A percentile compares a stretch with the other conserved stretches of the same genome.
phyloP scores from a whole-genome alignment of 2,113 vertebrate species.

The Falcunculus frontatus region DNA sequence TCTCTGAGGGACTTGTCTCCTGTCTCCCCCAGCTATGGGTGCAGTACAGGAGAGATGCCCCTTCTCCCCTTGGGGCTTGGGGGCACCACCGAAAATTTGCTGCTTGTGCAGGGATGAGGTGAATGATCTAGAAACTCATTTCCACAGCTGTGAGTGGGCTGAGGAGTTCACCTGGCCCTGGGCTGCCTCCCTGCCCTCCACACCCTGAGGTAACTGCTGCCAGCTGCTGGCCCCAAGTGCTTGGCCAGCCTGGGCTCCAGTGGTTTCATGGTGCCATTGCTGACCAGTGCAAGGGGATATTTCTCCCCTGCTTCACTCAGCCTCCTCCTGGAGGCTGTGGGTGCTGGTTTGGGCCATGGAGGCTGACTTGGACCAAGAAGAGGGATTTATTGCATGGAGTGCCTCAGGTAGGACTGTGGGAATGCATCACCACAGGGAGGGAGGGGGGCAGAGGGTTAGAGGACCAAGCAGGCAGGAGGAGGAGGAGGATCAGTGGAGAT shows the following conservation, averaged over 20 bases:
- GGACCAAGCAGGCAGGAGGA: not conserved
- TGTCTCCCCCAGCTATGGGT: too few species aligned
- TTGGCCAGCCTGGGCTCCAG: not conserved
- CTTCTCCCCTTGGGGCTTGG: not conserved
- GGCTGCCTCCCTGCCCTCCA: not conserved
- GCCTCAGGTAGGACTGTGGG: not conserved
- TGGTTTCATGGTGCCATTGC: not conserved
- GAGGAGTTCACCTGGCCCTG: rapidly evolving
- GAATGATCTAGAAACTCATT: rapidly evolving
- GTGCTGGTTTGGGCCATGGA: rapidly evolving
- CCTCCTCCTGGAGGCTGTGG: rapidly evolving
- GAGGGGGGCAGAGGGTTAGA: rapidly evolving
- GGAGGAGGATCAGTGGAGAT: not conserved
- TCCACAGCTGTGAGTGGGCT: rapidly evolving
- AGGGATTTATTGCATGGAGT: rapidly evolving
- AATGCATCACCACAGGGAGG: rapidly evolving
- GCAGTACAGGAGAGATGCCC: rapidly evolving
- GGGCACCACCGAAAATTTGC: rapidly evolving
- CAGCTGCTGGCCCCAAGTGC: not conserved
- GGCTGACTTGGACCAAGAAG: rapidly evolving
- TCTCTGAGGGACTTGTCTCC: not conserved
- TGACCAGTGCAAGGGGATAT: not conserved
- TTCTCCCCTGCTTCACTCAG: rapidly evolving
- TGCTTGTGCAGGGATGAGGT: not conserved
- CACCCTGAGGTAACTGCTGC: not conserved